These are phyloP conservation scores for Lanistes nyassanus DNA, from an alignment of 1,140 invertebrate species.

Conservation along the genomic window DNA sequence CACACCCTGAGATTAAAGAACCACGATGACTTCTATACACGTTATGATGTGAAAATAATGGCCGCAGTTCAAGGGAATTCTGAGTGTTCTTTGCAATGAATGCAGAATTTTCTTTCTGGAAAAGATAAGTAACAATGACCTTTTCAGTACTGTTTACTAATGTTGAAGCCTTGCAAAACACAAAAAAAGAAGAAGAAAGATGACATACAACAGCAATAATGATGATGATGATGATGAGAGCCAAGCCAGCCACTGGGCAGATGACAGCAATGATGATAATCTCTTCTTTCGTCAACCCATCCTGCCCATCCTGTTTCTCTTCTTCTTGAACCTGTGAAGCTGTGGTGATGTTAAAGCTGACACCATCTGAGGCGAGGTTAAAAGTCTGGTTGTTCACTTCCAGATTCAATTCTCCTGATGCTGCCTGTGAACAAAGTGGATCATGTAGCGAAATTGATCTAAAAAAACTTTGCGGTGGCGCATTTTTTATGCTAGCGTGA, in stretches of 20 bases:
- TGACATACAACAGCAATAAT: neutral
- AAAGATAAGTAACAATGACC: too few species aligned
- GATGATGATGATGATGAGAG: slow-evolving; percentile 17
- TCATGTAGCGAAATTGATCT: neutral
- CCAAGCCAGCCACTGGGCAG: neutral
- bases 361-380: neutral
- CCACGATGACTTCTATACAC: too few species aligned
- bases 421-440: neutral
- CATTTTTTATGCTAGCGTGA: neutral
- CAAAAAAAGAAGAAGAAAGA: neutral
- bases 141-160: neutral
- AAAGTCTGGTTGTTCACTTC: neutral
- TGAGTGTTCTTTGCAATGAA: too few species aligned
- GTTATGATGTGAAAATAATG: too few species aligned
- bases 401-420: slow-evolving; percentile 3
- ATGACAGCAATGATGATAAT: neutral
- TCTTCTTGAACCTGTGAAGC: neutral
- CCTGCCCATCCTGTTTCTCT: too few species aligned
- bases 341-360: neutral
- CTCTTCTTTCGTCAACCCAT: too few species aligned
- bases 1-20: too few species aligned
- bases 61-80: too few species aligned
- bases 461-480: neutral
- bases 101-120: too few species aligned
- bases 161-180: neutral